These are phyloP conservation scores for Poecilia velifera DNA, from an alignment of 2,797 vertebrate species.

Conservation along the genomic window DNA sequence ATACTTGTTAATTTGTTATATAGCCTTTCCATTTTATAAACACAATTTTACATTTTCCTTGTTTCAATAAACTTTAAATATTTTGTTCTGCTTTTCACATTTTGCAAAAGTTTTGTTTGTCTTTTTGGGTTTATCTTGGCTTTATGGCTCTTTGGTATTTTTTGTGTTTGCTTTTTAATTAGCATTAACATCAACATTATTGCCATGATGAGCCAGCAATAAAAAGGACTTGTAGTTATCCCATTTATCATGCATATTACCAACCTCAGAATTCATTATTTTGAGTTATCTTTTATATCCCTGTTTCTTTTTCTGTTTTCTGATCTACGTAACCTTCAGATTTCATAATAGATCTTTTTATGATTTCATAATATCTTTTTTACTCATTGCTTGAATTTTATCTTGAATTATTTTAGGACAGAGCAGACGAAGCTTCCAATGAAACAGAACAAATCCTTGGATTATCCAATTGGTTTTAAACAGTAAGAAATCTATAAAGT, in stretches of 20 bases:
- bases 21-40: neutral
- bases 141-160: no score
- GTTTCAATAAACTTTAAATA: neutral
- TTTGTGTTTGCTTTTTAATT: no score
- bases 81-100: neutral
- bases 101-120: no score
- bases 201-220: no score
- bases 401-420: neutral
- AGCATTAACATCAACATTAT: no score
- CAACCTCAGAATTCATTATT: neutral
- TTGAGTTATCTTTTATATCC: neutral
- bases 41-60: neutral
- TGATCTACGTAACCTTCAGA: neutral
- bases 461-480: fast-evolving
- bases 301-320: neutral
- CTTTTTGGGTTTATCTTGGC: neutral
- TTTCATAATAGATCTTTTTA: neutral
- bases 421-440: neutral
- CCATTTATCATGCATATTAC: no score
- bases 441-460: neutral
- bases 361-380: neutral
- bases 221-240: no score
- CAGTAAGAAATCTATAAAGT: neutral
- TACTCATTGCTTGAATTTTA: neutral
- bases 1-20: neutral